phyloP scores from a whole-genome alignment of 2,797 vertebrate genomes.

The Hypotaenidia philippensis region DNA sequence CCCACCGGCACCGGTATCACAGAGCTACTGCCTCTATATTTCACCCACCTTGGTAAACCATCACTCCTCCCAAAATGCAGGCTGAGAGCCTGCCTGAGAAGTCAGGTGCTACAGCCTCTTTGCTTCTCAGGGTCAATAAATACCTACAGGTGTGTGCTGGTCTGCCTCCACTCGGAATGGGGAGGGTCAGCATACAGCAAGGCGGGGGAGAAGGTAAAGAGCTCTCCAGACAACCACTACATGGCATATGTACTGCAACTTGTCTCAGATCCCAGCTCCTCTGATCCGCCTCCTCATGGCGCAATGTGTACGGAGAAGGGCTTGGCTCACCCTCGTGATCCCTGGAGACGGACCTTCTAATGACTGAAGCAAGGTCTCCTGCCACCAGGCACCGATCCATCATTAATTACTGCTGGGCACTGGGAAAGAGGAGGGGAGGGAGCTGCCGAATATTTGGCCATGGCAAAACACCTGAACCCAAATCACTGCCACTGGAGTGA shows the following conservation, averaged over 20 bases:
- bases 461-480: neutral
- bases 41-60: neutral
- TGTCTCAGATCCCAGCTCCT: neutral
- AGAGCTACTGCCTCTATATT: neutral
- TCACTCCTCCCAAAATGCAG: neutral
- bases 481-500: accelerated
- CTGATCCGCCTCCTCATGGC: neutral
- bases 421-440: neutral
- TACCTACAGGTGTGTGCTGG: neutral
- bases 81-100: neutral
- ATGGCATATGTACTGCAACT: accelerated
- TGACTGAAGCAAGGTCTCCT: neutral
- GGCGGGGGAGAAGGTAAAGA: neutral
- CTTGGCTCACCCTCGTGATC: neutral
- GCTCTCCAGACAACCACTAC: neutral
- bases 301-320: neutral
- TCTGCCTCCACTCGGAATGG: neutral
- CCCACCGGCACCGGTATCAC: neutral
- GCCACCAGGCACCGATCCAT: neutral
- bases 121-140: neutral
- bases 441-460: neutral
- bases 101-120: neutral
- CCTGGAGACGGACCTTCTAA: neutral
- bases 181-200: neutral
- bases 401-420: neutral